These are phyloP conservation scores for Drosophila malerkotliana DNA, from an alignment of 1,140 invertebrate species.

Conservation along the genomic window DNA sequence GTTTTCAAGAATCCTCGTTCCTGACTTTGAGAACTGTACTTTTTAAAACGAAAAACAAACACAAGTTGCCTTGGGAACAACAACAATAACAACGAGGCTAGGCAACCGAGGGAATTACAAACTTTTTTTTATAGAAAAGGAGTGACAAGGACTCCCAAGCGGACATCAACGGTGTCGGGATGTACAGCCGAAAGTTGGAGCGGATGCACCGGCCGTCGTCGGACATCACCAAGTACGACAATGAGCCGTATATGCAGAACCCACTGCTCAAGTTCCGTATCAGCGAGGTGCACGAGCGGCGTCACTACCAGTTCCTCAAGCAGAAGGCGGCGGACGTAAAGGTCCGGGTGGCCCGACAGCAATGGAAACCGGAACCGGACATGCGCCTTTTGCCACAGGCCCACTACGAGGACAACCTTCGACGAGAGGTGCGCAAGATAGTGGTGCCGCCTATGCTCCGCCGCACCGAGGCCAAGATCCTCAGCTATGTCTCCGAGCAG, in stretches of 20 bases:
- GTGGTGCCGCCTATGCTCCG: conserved; percentile 76
- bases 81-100: conserved; percentile 20
- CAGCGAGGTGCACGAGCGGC: conserved; percentile 69
- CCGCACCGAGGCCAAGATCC: conserved; percentile 75
- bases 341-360: conserved; percentile 60
- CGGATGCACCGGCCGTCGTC: conserved; percentile 74
- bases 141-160: background rate
- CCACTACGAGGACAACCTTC: conserved; percentile 77
- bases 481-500: conserved; percentile 66
- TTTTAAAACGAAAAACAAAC: conserved; percentile 23
- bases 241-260: conserved; percentile 82
- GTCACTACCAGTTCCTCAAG: conserved; percentile 74
- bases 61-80: conserved; percentile 67
- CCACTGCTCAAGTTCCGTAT: conserved; percentile 75
- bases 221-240: conserved; percentile 76
- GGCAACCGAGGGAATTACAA: conserved; percentile 12
- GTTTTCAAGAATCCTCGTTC: background rate
- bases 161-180: conserved; percentile 4
- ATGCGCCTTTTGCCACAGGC: conserved; percentile 61
- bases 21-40: background rate
- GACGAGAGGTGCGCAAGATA: conserved; percentile 73
- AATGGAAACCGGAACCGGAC: conserved; percentile 55
- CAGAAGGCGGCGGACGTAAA: conserved; percentile 74
- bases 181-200: conserved; percentile 67
- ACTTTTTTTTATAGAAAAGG: background rate